phyloP scores from a whole-genome alignment of 1,140 invertebrate genomes.

The Copidosoma floridanum region DNA sequence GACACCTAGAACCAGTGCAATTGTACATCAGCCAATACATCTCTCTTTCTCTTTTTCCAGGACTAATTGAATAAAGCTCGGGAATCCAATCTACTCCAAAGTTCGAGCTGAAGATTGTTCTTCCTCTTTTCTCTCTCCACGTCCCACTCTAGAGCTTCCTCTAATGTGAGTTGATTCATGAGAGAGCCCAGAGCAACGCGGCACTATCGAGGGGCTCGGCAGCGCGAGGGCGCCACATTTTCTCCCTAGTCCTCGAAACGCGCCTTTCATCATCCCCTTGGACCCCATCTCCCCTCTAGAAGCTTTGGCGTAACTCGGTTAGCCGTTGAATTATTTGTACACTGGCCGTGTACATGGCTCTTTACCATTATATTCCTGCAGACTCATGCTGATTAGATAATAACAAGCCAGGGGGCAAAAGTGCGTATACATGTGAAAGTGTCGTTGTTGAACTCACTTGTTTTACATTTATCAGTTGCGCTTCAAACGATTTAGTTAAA shows the following conservation, averaged over 20 bases:
- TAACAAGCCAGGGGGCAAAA: no score
- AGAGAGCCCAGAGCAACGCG: slow-evolving; percentile 47
- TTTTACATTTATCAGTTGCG: no score
- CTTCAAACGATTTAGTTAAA: no score
- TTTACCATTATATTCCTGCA: no score
- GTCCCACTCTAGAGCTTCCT: slow-evolving; percentile 33
- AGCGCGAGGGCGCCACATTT: slow-evolving; percentile 33
- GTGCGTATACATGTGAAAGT: no score
- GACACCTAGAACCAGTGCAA: no score
- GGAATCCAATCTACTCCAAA: slow-evolving; percentile 55
- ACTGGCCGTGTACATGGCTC: slow-evolving; percentile 28
- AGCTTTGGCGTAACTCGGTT: slow-evolving; percentile 51
- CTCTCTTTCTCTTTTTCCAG: slow-evolving; percentile 42
- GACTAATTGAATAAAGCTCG: slow-evolving; percentile 55
- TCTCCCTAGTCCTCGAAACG: slow-evolving; percentile 41
- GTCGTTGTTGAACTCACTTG: no score
- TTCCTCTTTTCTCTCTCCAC: slow-evolving; percentile 13
- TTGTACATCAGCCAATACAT: slow-evolving; percentile 2
- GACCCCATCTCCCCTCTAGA: no score
- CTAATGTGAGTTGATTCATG: slow-evolving; percentile 59
- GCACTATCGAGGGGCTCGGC: slow-evolving; percentile 47
- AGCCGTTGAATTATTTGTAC: slow-evolving; percentile 53
- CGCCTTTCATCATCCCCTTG: slow-evolving; percentile 56
- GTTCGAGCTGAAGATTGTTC: slow-evolving; percentile 50
- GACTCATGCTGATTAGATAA: slow-evolving; percentile 17